Evolutionary conservation across 1,140 invertebrate species (phyloP).

Genomic region (Dendrolimus punctatus): DNA sequence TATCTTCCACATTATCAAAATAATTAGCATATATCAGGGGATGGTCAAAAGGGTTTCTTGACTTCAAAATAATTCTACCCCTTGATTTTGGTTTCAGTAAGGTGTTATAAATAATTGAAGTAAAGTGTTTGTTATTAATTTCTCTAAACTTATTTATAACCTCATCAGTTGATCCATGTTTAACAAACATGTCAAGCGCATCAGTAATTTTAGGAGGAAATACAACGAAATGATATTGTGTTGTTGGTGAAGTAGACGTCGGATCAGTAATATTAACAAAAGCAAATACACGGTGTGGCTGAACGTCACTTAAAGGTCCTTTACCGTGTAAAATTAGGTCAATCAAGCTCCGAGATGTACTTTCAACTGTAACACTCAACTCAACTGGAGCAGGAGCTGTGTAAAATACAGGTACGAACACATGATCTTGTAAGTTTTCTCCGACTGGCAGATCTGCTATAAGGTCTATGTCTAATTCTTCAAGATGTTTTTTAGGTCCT

Average conservation of each 20-base stretch:
- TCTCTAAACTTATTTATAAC: constrained; percentile 20
- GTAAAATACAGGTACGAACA: constrained; percentile 8
- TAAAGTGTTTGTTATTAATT: constrained; percentile 47
- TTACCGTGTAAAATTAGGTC: constrained; percentile 24
- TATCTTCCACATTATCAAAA: constrained; percentile 73
- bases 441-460: background rate
- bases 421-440: constrained; percentile 1
- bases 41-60: constrained; percentile 72
- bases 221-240: constrained; percentile 37
- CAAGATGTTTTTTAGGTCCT: background rate
- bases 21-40: constrained; percentile 81
- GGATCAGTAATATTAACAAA: constrained; percentile 37
- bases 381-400: constrained; percentile 17
- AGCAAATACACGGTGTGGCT: constrained; percentile 25
- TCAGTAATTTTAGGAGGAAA: constrained; percentile 20
- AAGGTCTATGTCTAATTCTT: background rate
- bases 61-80: constrained; percentile 73
- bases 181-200: constrained; percentile 24
- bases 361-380: constrained; percentile 12
- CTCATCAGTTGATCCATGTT: constrained; percentile 25
- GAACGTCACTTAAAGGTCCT: constrained; percentile 22
- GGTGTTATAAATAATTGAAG: constrained; percentile 50
- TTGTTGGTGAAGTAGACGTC: constrained; percentile 23
- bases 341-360: constrained; percentile 12
- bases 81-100: constrained; percentile 73